Conservation (phyloP, 2,797 vertebrate species). For the Enteromius treurensis region DNA sequence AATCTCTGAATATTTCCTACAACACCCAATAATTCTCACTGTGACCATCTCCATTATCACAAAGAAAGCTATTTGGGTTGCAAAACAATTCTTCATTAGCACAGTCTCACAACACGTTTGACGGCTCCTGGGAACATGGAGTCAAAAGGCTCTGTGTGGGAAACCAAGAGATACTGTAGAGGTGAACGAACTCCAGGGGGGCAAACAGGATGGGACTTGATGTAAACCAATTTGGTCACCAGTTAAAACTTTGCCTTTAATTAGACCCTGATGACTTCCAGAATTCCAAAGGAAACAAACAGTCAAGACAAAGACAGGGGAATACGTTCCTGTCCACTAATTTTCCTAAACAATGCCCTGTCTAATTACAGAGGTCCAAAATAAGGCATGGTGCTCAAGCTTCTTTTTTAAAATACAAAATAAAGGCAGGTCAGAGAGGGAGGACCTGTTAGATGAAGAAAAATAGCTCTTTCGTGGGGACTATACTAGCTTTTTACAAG, state of each 20-base stretch:
- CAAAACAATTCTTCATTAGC: constrained; percentile 28
- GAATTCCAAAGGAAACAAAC: constrained; percentile 27
- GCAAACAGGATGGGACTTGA: constrained; percentile 36
- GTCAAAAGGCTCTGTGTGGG: constrained; percentile 23
- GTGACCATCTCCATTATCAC: constrained; percentile 18
- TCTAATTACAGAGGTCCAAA: constrained; percentile 33
- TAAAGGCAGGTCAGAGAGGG: background rate
- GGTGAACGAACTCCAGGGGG: constrained; percentile 42
- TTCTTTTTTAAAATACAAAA: constrained; percentile 7
- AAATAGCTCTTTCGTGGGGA: background rate
- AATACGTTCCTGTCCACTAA: constrained; percentile 27
- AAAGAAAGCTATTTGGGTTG: background rate
- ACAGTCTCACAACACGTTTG: constrained; percentile 22
- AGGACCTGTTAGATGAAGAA: background rate
- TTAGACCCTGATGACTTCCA: constrained; percentile 28
- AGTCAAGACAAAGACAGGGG: constrained; percentile 31
- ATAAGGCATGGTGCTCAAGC: background rate
- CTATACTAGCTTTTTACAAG: background rate
- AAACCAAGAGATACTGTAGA: constrained; percentile 7
- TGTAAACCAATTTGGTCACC: constrained; percentile 26
- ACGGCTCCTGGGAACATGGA: constrained; percentile 12
- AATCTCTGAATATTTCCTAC: constrained; percentile 15
- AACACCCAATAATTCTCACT: constrained; percentile 15
- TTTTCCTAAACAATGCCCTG: constrained; percentile 19
- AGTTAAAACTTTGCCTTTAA: constrained; percentile 24